Conservation (phyloP, 2,113 vertebrate species). For the Orcinus orca region DNA sequence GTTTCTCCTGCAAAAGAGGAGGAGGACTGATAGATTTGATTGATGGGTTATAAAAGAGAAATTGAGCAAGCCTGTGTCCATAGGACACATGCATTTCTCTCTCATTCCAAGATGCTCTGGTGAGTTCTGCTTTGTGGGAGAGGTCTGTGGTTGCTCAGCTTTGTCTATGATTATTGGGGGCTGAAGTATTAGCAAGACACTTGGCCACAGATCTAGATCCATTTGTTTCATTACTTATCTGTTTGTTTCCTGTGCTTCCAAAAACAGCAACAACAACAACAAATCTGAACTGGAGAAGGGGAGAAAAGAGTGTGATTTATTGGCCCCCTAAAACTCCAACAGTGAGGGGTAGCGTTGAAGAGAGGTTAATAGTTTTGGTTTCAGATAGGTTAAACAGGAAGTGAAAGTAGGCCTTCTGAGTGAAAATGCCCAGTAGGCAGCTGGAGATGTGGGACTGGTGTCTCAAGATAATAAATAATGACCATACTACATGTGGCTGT, state of each 20-base stretch:
- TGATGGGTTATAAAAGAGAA: not conserved
- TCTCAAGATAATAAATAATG: conserved; percentile 46
- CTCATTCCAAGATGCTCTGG: conserved; percentile 13
- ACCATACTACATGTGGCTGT: conserved; percentile 26
- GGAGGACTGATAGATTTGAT: not conserved
- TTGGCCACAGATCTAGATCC: not conserved
- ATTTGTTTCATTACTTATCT: conserved; percentile 13
- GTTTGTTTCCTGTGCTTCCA: conserved; percentile 16
- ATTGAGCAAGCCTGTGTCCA: conserved; percentile 19
- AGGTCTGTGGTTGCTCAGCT: not conserved
- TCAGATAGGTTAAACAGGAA: conserved; percentile 23
- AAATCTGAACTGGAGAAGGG: not conserved
- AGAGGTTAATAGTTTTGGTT: not conserved
- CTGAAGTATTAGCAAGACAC: not conserved
- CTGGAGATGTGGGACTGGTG: not conserved
- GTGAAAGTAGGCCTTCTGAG: not conserved
- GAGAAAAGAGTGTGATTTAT: not conserved
- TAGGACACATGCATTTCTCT: not conserved
- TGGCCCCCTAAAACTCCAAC: not conserved
- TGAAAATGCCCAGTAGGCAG: conserved; percentile 55
- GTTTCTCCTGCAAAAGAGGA: not conserved
- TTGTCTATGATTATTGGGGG: not conserved
- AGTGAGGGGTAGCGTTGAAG: not conserved
- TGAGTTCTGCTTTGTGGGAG: not conserved
- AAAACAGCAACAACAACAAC: not conserved